Evolutionary conservation across 2,113 vertebrate genomes (phyloP), one percentile per base, ranked within the genome.

Genomic region (Danionella cerebrum): DNA sequence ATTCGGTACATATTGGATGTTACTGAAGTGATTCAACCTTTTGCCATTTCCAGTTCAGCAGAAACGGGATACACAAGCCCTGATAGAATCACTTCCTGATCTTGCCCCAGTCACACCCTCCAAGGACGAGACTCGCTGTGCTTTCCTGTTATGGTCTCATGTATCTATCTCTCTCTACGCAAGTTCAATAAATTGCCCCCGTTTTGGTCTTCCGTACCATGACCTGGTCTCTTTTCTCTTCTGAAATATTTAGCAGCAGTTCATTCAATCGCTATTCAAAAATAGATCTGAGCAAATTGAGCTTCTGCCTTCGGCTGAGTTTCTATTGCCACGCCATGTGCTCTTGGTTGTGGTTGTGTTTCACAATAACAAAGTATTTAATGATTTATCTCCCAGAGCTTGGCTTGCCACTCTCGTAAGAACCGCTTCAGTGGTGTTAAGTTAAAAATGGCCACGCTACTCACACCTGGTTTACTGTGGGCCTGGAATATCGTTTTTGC

Each of bases 241-340:
- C 60, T 79, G 69, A 79, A 79, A 76, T 76, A 74, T 79, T 76
- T 71, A 76, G 59, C 69, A 76, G 69, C 54, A 53, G 68, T 72
- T 76, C 74, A 79, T 79, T 79, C 60, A 76, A 73, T 73, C 67
- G 57, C 76, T 71, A 53, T 69, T 72, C 74, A 72, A 48, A 76
- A 76, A 76, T 76, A 76, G 75, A 76, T 76, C 70, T 72, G 39
- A 76, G 62, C 59, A 55, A 53, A 71, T 73, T 66, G 67, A 39
- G 41, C 54, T 69, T 29, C 29, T 52, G 74, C 66, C 70, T 72
- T 72, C 59, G 59, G 70, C 66, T 45, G 51, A 54, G 69, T 35
- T 33, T 38, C 45, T 14, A 53, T 42, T 21, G 57, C 65, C 65
- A 65, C 48, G 21, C 47, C 35, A 27, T 5, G 41, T 10, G 48